phyloP scores from a whole-genome alignment of 2,888 invertebrate species.

The Penaeus monodon region DNA sequence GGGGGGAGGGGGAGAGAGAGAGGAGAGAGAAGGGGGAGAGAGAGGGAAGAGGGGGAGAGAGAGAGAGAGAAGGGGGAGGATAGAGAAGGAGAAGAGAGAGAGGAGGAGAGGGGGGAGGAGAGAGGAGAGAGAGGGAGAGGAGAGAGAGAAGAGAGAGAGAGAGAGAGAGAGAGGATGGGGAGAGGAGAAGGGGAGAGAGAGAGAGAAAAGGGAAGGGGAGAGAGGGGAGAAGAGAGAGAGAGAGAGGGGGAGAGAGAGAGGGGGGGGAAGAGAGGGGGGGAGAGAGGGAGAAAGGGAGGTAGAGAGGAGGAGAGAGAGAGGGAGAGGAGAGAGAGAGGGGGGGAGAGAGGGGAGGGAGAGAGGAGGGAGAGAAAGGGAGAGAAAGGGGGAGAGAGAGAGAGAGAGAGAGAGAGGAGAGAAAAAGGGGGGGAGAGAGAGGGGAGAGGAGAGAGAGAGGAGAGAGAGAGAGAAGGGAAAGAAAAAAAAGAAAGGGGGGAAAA shows the following conservation, averaged over 20 bases:
- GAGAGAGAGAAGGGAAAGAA: no score
- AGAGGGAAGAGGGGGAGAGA: no score
- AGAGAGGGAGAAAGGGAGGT: not conserved
- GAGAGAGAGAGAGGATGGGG: not conserved
- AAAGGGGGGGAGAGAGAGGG: no score
- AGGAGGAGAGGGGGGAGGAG: not conserved
- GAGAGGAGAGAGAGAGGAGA: no score
- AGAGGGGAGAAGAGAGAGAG: no score
- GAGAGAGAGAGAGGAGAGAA: not conserved
- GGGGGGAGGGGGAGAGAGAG: not conserved
- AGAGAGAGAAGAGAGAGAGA: not conserved
- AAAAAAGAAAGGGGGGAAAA: not conserved
- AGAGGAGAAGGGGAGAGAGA: no score
- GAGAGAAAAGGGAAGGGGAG: no score
- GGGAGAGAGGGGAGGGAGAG: not conserved
- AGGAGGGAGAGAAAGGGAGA: not conserved
- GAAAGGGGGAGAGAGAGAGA: not conserved
- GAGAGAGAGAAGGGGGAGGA: not conserved
- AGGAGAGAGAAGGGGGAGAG: not conserved
- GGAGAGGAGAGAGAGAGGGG: no score
- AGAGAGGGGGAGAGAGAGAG: not conserved
- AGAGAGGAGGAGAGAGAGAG: not conserved
- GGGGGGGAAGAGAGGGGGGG: not conserved
- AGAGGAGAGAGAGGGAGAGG: not conserved
- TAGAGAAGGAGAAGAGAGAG: not conserved